Evolutionary conservation across 2,113 vertebrate species (phyloP).

Genomic region (Merops nubicus): DNA sequence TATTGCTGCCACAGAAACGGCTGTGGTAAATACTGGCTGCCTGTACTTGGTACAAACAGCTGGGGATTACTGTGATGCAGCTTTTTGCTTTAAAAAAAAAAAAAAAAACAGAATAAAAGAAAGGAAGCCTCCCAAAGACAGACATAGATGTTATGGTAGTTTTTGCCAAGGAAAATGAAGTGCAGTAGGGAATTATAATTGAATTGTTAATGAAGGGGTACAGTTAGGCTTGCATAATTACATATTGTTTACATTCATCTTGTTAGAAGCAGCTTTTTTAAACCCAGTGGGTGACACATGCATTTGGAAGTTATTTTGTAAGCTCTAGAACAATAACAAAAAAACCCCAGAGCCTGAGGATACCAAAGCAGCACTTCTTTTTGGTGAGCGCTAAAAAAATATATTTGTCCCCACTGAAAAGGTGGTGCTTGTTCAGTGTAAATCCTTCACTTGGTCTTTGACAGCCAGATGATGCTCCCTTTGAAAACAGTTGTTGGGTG

Average conservation of each 20-base stretch:
- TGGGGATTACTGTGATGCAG: not conserved
- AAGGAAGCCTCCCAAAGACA: not conserved
- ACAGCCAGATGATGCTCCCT: slow-evolving; percentile 1
- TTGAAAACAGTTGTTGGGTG: not conserved
- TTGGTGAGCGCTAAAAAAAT: not conserved
- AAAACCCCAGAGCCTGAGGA: not conserved
- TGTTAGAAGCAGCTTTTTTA: slow-evolving; percentile 43
- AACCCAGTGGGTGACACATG: slow-evolving; percentile 42
- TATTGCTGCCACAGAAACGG: not conserved
- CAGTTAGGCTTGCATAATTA: slow-evolving; percentile 39
- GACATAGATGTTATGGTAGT: not conserved
- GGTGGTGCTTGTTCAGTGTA: slow-evolving; percentile 22
- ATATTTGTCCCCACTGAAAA: slow-evolving; percentile 11
- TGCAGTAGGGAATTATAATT: not conserved
- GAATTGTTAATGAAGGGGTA: slow-evolving; percentile 51
- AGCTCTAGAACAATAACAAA: not conserved
- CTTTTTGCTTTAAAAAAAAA: not conserved
- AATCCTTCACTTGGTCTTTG: not conserved
- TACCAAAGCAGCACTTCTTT: slow-evolving; percentile 25
- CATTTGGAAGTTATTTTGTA: slow-evolving; percentile 58
- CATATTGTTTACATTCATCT: slow-evolving; percentile 50
- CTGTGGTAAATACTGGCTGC: not conserved
- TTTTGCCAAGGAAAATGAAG: not conserved
- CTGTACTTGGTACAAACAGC: not conserved
- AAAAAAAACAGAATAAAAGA: not conserved